Percentiles rank a stretch among this genome's conserved stretches.
phyloP scores from a whole-genome alignment of 2,888 invertebrate genomes.

The Chrysolina oricalcia region DNA sequence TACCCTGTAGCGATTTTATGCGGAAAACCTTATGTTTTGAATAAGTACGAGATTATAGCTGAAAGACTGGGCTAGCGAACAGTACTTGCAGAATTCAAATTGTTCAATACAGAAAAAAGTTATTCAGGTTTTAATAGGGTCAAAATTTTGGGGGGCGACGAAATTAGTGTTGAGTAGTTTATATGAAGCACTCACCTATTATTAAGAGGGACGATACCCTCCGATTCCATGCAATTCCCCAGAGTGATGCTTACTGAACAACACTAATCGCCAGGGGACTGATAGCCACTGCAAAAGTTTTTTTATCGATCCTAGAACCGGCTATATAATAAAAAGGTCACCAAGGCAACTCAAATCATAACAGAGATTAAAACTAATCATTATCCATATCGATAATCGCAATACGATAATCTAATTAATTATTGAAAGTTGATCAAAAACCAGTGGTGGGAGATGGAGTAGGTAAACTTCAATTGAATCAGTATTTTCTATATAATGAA shows the following conservation, averaged over 20 bases:
- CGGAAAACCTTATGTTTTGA: no score
- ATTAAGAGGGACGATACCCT: constrained; percentile 65
- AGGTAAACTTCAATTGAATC: no score
- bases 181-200: constrained; percentile 57
- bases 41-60: no score
- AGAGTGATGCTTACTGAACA: constrained; percentile 56
- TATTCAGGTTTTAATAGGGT: no score
- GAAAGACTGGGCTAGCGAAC: no score
- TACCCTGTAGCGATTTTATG: no score
- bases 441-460: no score
- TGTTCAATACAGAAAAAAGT: no score
- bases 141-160: no score
- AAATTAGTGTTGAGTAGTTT: no score
- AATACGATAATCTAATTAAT: not conserved
- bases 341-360: not conserved
- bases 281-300: not conserved
- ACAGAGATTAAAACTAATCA: not conserved
- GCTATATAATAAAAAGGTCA: not conserved
- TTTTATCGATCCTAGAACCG: not conserved
- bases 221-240: constrained; percentile 70
- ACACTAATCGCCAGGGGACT: constrained; percentile 5
- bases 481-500: no score
- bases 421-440: not conserved
- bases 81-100: no score
- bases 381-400: not conserved